phyloP scores from a whole-genome alignment of 2,797 vertebrate genomes.

The Arnoldichthys spilopterus region DNA sequence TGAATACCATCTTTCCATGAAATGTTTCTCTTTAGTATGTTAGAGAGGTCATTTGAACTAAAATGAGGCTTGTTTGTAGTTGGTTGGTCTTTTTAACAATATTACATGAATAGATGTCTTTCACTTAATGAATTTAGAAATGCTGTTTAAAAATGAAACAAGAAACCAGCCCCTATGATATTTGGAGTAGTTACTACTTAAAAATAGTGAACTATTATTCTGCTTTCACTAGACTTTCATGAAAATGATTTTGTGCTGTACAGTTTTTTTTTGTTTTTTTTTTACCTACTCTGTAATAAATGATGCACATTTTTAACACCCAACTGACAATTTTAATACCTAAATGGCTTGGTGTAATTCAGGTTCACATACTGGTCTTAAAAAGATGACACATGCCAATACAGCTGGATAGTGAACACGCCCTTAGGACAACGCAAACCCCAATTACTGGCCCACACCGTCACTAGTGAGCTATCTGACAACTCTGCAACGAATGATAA shows the following conservation, averaged over 20 bases:
- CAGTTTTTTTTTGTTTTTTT: not conserved
- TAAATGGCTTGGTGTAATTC: slow-evolving; percentile 45
- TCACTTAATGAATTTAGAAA: not conserved
- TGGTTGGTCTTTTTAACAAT: not conserved
- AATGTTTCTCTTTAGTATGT: too few species aligned
- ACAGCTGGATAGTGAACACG: slow-evolving; percentile 70
- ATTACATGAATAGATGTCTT: not conserved
- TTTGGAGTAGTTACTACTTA: not conserved
- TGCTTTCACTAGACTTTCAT: too few species aligned
- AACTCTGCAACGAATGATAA: not conserved
- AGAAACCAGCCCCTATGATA: too few species aligned
- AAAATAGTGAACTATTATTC: not conserved
- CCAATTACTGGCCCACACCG: slow-evolving; percentile 37
- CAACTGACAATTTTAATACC: too few species aligned
- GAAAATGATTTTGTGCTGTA: not conserved
- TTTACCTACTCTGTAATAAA: not conserved
- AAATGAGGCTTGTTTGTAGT: not conserved
- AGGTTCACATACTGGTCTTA: slow-evolving; percentile 62
- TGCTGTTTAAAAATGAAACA: too few species aligned
- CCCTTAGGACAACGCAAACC: slow-evolving; percentile 61
- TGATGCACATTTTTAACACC: not conserved
- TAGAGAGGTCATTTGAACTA: not conserved
- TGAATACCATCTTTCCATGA: too few species aligned
- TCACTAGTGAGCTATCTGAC: slow-evolving; percentile 38
- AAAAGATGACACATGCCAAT: slow-evolving; percentile 70